Evolutionary conservation across 2,888 invertebrate genomes (phyloP).

Genomic region (Dryobota labecula): DNA sequence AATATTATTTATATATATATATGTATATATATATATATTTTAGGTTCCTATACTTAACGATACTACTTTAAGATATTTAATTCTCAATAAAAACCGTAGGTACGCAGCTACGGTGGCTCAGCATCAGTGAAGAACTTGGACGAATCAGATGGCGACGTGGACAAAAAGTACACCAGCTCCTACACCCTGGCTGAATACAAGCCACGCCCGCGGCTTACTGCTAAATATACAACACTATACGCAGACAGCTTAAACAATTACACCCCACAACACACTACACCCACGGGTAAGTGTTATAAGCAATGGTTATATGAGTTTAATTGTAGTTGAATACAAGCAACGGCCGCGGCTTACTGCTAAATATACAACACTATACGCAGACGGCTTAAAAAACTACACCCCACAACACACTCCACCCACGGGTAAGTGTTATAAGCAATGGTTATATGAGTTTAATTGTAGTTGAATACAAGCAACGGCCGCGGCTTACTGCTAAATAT

Average conservation of each 20-base stretch:
- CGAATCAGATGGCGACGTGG: constrained; percentile 85
- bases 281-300: constrained; percentile 46
- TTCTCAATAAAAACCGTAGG: constrained; percentile 67
- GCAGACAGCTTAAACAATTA: constrained; percentile 86
- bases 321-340: no score
- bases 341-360: no score
- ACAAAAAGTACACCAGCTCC: constrained; percentile 82
- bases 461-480: constrained; percentile 82
- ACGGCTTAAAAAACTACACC: no score
- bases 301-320: no score
- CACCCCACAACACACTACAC: constrained; percentile 66
- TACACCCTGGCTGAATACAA: constrained; percentile 80
- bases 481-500: constrained; percentile 85
- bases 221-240: constrained; percentile 85
- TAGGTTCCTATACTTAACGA: no score
- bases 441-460: no score
- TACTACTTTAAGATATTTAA: not conserved
- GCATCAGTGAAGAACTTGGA: constrained; percentile 88
- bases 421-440: no score
- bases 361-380: no score
- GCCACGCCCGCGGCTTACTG: constrained; percentile 83
- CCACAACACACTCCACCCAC: no score
- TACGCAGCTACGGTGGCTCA: constrained; percentile 86
- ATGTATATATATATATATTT: no score
- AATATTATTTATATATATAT: no score